phyloP scores from a whole-genome alignment of 2,888 invertebrate genomes.

The Melangyna quadrimaculata region DNA sequence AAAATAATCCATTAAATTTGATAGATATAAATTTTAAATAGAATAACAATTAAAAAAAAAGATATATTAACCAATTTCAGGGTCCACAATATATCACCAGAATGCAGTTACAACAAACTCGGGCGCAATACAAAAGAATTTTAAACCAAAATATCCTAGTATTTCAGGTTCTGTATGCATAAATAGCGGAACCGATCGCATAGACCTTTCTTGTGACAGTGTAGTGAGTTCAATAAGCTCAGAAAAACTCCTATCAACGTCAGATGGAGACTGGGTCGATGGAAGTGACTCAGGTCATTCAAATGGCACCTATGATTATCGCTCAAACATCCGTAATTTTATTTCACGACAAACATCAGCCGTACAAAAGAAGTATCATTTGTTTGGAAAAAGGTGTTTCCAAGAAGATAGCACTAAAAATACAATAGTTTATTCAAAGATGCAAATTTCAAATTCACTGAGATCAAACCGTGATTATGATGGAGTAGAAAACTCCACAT shows the following conservation, averaged over 20 bases:
- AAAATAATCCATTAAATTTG: too few relatives aligned
- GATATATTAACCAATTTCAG: neutral
- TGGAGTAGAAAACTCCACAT: slow-evolving; percentile 30
- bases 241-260: slow-evolving; percentile 92
- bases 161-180: neutral
- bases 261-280: slow-evolving; percentile 95
- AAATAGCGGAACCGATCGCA: slow-evolving; percentile 82
- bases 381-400: slow-evolving; percentile 94
- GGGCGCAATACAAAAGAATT: neutral
- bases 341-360: slow-evolving; percentile 84
- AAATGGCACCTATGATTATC: slow-evolving; percentile 86
- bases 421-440: slow-evolving; percentile 47
- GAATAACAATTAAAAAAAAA: neutral
- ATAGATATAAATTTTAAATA: neutral
- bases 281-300: slow-evolving; percentile 91
- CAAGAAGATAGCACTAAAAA: slow-evolving; percentile 83
- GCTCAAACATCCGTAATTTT: slow-evolving; percentile 82
- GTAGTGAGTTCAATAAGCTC: slow-evolving; percentile 97
- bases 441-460: slow-evolving; percentile 37
- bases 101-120: neutral
- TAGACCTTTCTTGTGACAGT: slow-evolving; percentile 94
- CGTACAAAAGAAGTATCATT: slow-evolving; percentile 95
- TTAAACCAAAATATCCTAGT: neutral
- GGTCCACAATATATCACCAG: neutral
- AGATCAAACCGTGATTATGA: slow-evolving; percentile 11